Evolutionary conservation across 2,797 vertebrate species (phyloP).

Genomic region (Erpetoichthys calabaricus): DNA sequence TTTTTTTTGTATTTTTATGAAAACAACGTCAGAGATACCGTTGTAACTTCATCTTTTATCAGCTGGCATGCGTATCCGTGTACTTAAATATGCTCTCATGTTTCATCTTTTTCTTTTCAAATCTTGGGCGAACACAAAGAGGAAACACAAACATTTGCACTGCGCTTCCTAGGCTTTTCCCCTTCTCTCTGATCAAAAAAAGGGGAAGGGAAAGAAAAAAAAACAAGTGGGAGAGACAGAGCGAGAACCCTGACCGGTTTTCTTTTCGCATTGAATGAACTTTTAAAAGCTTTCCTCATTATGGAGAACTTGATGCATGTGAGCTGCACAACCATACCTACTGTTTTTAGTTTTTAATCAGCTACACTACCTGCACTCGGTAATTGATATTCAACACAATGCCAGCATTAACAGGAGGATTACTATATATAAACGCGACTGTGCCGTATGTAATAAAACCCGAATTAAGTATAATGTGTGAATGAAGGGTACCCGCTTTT

Average conservation of each 20-base stretch:
- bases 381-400: constrained; percentile 5
- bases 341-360: constrained; percentile 11
- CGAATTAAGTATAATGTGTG: too few species aligned
- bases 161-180: neutral
- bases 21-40: constrained; percentile 5
- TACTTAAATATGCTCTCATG: constrained; percentile 6
- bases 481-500: too few species aligned
- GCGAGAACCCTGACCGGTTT: neutral
- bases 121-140: neutral
- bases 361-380: constrained; percentile 13
- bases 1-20: constrained; percentile 4
- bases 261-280: constrained; percentile 6
- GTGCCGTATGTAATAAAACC: too few species aligned
- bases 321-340: constrained; percentile 13
- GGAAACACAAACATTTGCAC: constrained; percentile 3
- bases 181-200: too few species aligned
- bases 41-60: constrained; percentile 5
- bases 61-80: constrained; percentile 5
- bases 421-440: too few species aligned
- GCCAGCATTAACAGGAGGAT: too few species aligned
- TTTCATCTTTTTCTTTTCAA: constrained; percentile 1
- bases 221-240: too few species aligned
- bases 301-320: constrained; percentile 16
- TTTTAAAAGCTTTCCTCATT: constrained; percentile 13
- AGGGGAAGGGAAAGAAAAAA: too few species aligned